Evolutionary conservation across 2,113 vertebrate species (phyloP).

Genomic region (Oryzias woworae): DNA sequence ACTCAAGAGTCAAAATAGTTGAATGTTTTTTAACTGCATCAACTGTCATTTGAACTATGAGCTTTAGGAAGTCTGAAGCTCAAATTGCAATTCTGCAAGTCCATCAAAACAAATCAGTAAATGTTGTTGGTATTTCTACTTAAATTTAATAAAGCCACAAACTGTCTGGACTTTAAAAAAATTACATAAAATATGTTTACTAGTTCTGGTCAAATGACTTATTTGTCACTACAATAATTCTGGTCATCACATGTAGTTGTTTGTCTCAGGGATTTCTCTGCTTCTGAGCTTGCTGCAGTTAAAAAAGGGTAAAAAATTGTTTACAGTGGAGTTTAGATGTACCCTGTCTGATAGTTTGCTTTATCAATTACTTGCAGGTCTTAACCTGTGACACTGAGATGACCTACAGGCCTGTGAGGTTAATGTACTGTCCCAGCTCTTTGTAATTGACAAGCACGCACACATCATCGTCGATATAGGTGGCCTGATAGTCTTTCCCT

Average conservation of each 20-base stretch:
- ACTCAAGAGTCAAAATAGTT: no score
- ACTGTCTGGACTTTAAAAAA: no score
- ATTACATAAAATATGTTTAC: no score
- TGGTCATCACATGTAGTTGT: not conserved
- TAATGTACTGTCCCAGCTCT: constrained; percentile 63
- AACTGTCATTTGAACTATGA: no score
- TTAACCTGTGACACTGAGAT: constrained; percentile 35
- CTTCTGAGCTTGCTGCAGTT: not conserved
- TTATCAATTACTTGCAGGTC: constrained; percentile 62
- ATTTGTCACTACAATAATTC: no score
- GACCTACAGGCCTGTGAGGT: constrained; percentile 52
- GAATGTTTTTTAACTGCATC: no score
- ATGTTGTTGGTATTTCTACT: no score
- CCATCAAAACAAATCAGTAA: no score
- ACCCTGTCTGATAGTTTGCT: constrained; percentile 28
- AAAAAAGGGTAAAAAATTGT: constrained; percentile 1
- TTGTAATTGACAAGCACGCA: constrained; percentile 42
- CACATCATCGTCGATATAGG: constrained; percentile 35
- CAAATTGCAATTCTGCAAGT: no score
- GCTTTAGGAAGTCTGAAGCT: no score
- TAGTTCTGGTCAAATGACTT: no score
- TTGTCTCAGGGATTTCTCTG: not conserved
- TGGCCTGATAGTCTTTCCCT: constrained; percentile 45
- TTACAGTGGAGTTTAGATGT: constrained; percentile 16
- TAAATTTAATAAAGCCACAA: no score